Evolutionary conservation across 2,113 vertebrate genomes (phyloP), one percentile per base, ranked within the genome.

Genomic region (Erythrocercus mccallii): DNA sequence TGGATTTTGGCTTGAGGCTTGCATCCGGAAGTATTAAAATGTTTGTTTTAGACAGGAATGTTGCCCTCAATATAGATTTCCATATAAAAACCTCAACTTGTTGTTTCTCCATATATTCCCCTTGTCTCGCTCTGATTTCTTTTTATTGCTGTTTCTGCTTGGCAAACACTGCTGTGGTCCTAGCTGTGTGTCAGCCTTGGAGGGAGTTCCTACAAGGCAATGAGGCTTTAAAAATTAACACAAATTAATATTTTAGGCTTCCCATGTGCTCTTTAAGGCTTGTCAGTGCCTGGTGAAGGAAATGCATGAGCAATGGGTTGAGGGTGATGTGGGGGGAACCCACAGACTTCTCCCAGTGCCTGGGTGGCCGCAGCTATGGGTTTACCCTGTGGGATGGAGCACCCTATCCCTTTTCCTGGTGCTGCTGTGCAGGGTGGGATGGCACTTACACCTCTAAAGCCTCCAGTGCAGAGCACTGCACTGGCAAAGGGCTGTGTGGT

Each of bases 401-500:
- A 40, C 58, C 37, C 58, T 62, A 68, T 76, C 64, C 25, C 71
- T 93, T 15, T 47, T 51, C 11, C 50, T 2, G 5, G 28, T 76
- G 72, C 69, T 1, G 1, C 81, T 57, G 74, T 17, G 28, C 66
- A 6, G 15, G 58, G 47, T 50, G 19, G 33, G 14, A 89, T 96
- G 88, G 81, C 96, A 85, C 89, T 97, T 94, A 93, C 96, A 97
- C 97, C 96, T 97, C 91, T 44, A 79, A 95, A 97, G 82, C 56
- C 95, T 97, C 95, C 88, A 90, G 38, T 40, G 38, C 38, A 40
- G 86, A 80, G 96, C 81, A 92, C 97, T 96, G 97, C 80, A 81
- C 94, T 97, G 96, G 97, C 11, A 6, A 96, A 96, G 91, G 94
- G 81, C 94, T 96, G 84, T 97, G 96, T 97, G 97, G 95, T 96